These are phyloP conservation scores for Metalampra italica DNA, from an alignment of 2,888 invertebrate genomes.

Conservation along the genomic window DNA sequence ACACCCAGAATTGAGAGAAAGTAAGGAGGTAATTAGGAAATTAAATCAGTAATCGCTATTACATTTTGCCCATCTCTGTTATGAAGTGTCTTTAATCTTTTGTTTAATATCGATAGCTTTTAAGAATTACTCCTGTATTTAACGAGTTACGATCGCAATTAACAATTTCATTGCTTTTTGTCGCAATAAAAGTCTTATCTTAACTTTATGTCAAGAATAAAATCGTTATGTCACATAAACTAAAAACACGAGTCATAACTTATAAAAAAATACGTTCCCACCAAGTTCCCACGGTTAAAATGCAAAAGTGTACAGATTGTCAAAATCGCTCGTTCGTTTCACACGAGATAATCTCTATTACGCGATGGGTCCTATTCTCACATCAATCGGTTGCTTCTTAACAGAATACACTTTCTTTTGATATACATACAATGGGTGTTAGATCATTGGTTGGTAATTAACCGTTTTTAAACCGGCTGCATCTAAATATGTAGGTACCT, in stretches of 20 bases:
- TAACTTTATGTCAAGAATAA: background rate
- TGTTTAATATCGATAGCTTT: background rate
- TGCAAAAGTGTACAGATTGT: background rate
- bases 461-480: slow-evolving; percentile 1
- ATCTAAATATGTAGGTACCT: background rate
- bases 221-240: too few species aligned
- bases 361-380: slow-evolving; percentile 6
- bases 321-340: background rate
- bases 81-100: too few species aligned
- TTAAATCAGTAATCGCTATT: too few species aligned
- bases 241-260: too few species aligned
- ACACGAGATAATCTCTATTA: slow-evolving; percentile 2
- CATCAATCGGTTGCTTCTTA: background rate
- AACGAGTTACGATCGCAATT: background rate
- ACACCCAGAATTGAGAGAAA: too few species aligned
- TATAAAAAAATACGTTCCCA: too few species aligned
- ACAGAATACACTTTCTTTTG: slow-evolving; percentile 8
- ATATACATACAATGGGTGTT: slow-evolving; percentile 7
- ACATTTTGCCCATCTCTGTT: too few species aligned
- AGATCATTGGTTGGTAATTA: slow-evolving; percentile 7
- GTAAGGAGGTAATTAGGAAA: too few species aligned
- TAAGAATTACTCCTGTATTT: background rate
- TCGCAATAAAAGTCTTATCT: background rate
- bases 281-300: background rate
- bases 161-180: background rate